Base-by-base conservation (phyloP, 2,113 vertebrate species). In the Pithys albifrons region DNA sequence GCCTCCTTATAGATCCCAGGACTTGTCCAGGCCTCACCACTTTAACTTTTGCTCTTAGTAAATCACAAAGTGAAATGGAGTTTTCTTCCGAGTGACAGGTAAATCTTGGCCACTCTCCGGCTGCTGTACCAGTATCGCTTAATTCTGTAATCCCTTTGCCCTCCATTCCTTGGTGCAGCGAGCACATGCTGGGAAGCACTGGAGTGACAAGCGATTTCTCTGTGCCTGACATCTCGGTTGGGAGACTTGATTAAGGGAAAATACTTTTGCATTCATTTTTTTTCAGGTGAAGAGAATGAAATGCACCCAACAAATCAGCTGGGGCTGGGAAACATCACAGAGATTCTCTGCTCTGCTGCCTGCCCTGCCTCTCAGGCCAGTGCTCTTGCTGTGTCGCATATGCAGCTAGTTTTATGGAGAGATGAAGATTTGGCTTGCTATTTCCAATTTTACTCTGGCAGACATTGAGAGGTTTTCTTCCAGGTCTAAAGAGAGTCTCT, bases 21-120 rank as follows among this genome's bases (percentile, higher is more conserved):
- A 75, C 88, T 77, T 87, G 64, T 84, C 92, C 39, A n/a, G 69
- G 67, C 54, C 89, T 49, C 71, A 79, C 87, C 95, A 67, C 93
- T 97, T 97, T 97, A 96, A 95, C 85, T 96, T 97, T 94, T 87
- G 49, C 89, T 97, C 88, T 84, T 92, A 95, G 81, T 93, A 97
- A 97, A 97, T 98, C 95, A 96, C 7, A 2, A 95, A 98, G 97
- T 94, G 92, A 97, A 98, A 98, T 98, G 96, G 97, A 97, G 95
- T 98, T 98, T 97, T 98, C 96, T 97, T 97, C 95, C 62, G 1
- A 94, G 93, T 98, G 98, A 98, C 98, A 98, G 98, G 95, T 97
- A 97, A 97, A 97, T 98, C 97, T 98, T 94, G 97, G 97, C 93
- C 49, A 82, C 93, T 98, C 67, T 51, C 88, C 1, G 71, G 65